Conservation (phyloP, 2,797 vertebrate species). For the Neosilurus hyrtlii region DNA sequence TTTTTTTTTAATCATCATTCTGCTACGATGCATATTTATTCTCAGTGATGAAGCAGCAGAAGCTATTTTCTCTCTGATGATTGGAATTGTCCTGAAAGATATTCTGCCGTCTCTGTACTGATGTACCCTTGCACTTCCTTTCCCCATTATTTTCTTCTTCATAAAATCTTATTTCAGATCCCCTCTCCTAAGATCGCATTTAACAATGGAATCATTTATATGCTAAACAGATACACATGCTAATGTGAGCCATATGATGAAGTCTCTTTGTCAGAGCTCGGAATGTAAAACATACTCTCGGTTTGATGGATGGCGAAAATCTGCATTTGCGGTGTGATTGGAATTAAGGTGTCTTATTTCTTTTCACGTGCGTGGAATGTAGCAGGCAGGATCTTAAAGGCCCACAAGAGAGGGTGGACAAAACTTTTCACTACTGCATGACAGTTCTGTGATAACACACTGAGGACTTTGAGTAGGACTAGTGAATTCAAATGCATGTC, state of each 20-base stretch:
- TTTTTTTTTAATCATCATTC: slow-evolving; percentile 55
- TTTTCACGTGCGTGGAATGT: neutral
- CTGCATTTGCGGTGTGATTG: slow-evolving; percentile 9
- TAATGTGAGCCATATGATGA: slow-evolving; percentile 54
- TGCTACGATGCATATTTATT: slow-evolving; percentile 58
- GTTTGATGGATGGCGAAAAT: slow-evolving; percentile 13
- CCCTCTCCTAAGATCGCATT: slow-evolving; percentile 44
- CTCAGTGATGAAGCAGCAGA: slow-evolving; percentile 50
- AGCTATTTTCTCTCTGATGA: slow-evolving; percentile 64
- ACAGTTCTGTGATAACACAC: slow-evolving; percentile 4
- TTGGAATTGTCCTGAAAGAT: slow-evolving; percentile 51
- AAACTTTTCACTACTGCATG: slow-evolving; percentile 14
- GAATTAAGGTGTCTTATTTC: neutral
- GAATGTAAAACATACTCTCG: slow-evolving; percentile 15
- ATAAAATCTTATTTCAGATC: slow-evolving; percentile 40
- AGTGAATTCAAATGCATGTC: neutral
- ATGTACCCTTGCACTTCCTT: slow-evolving; percentile 54
- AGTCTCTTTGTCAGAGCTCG: slow-evolving; percentile 35
- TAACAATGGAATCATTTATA: slow-evolving; percentile 61
- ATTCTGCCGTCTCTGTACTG: slow-evolving; percentile 46
- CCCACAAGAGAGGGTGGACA: neutral
- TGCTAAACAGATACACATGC: slow-evolving; percentile 63
- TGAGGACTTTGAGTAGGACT: neutral
- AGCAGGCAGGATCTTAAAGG: neutral
- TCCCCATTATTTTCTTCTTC: slow-evolving; percentile 28